Percentiles rank a stretch among this genome's conserved stretches.
phyloP scores from a whole-genome alignment of 2,113 vertebrate species.

The Paedocypris sp. region DNA sequence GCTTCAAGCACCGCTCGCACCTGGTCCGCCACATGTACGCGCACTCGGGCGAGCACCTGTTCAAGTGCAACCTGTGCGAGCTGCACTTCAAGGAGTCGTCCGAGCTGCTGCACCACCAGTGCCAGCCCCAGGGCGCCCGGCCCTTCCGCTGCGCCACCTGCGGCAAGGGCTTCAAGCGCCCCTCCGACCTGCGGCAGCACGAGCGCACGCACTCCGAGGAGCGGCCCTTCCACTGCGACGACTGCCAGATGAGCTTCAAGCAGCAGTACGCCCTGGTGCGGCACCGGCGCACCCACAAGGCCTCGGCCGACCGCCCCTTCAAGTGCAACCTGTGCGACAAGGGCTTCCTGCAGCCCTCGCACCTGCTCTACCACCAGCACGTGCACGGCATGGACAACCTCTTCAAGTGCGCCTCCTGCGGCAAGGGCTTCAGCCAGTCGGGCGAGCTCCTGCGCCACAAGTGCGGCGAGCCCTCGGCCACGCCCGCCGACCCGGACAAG shows the following conservation, averaged over 20 bases:
- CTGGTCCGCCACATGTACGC: constrained; percentile 96
- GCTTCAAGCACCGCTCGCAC: constrained; percentile 96
- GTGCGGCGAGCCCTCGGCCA: constrained; percentile 71
- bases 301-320: constrained; percentile 66
- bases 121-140: constrained; percentile 83
- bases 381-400: constrained; percentile 92
- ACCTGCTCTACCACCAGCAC: constrained; percentile 92
- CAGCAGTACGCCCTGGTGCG: constrained; percentile 90
- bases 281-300: constrained; percentile 86
- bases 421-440: constrained; percentile 93
- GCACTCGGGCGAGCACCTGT: constrained; percentile 87
- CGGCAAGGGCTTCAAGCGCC: constrained; percentile 89
- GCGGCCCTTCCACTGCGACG: constrained; percentile 93
- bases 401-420: constrained; percentile 93
- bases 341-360: constrained; percentile 88
- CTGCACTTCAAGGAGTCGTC: constrained; percentile 93
- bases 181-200: constrained; percentile 88
- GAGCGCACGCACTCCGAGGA: constrained; percentile 94
- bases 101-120: constrained; percentile 89
- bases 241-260: constrained; percentile 98
- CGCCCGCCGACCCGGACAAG: constrained; percentile 64
- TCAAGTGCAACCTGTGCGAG: constrained; percentile 91
- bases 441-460: constrained; percentile 89
- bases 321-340: constrained; percentile 95
- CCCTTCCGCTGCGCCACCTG: constrained; percentile 89